Base-by-base conservation (phyloP, 2,797 vertebrate genomes). In the Cynodonichthys magdalenae region DNA sequence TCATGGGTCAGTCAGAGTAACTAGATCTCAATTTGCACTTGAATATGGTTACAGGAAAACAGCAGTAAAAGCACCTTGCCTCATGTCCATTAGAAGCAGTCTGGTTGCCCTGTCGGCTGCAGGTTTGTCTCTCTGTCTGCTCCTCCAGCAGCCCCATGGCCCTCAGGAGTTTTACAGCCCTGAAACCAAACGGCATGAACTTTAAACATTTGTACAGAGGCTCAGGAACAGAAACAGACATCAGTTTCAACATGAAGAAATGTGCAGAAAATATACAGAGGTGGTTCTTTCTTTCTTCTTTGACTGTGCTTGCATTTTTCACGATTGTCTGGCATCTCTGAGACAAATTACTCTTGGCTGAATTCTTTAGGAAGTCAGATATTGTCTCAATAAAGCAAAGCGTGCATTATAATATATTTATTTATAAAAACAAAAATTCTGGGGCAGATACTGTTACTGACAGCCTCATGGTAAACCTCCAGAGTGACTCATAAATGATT, bases 21-120 rank as follows among this genome's bases (percentile, higher is more conserved):
- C 69, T 82, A 86, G 78, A 75, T 55, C 63, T 63, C 48, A 41
- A 18, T 72, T 72, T 74, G 80, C 77, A 74, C 81, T 77, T 77
- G 65, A 69, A 68, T 64, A 49, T 44, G 65, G 75, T 90, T 85
- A 86, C 85, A 87, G 85, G 79, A 87, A 86, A 77, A 74, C 68
- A 70, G 66, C 83, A 61, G 77, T 86, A 72, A 87, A 85, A 85
- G 87, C 84, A 53, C 54, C 65, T 42, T 31, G 67, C 34, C 56
- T 34, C 19, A 53, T 68, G 14, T 84, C 86, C 87, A 64, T 83
- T 87, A 86, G 66, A 81, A 81, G 81, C 81, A 75, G 65, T 80
- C 77, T 59, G 62, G 64, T 71, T 69, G 74, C 51, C 48, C 24
- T 48, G 63, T 29, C 27, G 46, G 63, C 74, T 59, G 67, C 68